Conservation (phyloP, 1,140 invertebrate species). For the Hylyphantes graminicola region DNA sequence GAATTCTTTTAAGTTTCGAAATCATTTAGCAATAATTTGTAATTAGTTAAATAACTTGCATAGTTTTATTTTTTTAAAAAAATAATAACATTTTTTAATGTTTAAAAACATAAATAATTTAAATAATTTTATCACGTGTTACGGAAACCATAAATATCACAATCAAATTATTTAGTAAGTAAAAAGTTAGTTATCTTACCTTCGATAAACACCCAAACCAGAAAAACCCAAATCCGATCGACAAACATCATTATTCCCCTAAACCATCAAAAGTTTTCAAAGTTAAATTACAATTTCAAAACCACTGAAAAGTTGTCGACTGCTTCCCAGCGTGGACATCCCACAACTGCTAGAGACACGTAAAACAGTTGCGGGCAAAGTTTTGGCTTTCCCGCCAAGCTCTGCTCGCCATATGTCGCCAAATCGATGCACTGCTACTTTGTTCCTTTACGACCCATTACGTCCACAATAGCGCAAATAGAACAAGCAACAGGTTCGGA, state of each 20-base stretch:
- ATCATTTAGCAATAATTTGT: too few relatives aligned
- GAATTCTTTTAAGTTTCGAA: too few relatives aligned
- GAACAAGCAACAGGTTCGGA: constrained; percentile 20
- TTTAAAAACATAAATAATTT: too few relatives aligned
- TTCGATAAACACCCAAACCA: background rate
- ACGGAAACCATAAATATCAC: too few relatives aligned
- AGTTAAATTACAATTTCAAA: background rate
- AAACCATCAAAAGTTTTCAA: background rate
- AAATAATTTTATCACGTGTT: too few relatives aligned
- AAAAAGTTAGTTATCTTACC: too few relatives aligned
- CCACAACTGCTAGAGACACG: constrained; percentile 9
- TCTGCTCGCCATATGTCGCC: constrained; percentile 25
- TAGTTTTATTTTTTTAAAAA: too few relatives aligned
- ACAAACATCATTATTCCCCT: background rate
- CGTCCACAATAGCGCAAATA: constrained; percentile 1
- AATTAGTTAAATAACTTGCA: too few relatives aligned
- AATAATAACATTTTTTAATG: too few relatives aligned
- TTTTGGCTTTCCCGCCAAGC: constrained; percentile 34
- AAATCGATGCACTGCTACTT: constrained; percentile 44
- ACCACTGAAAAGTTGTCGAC: background rate
- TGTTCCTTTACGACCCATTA: constrained; percentile 32
- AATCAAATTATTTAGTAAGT: too few relatives aligned
- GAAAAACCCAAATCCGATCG: background rate
- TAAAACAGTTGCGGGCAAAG: background rate
- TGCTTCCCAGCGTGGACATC: background rate